These are phyloP conservation scores for Eudyptes chrysolophus DNA, from an alignment of 2,113 vertebrate genomes.

Conservation along the genomic window DNA sequence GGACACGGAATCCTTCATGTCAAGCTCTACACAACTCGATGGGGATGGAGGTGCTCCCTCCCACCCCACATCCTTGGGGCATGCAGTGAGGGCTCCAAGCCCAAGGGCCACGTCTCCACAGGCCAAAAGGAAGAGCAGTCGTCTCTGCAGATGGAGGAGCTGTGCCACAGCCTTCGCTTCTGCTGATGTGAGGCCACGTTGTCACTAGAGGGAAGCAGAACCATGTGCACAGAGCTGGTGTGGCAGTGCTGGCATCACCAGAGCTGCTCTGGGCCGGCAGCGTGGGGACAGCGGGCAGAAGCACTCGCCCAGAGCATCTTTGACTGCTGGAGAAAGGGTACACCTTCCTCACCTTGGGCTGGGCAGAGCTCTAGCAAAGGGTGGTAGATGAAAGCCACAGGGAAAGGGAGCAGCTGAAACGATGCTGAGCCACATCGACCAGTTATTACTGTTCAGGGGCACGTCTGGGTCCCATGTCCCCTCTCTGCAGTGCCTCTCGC, in stretches of 20 bases:
- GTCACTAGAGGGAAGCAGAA: constrained; percentile 64
- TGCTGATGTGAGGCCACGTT: not conserved
- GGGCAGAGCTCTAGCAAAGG: not conserved
- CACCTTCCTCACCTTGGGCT: not conserved
- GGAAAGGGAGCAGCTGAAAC: not conserved
- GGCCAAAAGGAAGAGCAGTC: not conserved
- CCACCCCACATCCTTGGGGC: not conserved
- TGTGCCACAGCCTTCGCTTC: not conserved
- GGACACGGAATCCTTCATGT: not conserved
- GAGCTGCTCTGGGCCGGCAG: not conserved
- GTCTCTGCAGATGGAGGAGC: not conserved
- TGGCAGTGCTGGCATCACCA: not conserved
- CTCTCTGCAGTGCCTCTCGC: not conserved
- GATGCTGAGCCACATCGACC: not conserved
- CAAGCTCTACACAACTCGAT: not conserved
- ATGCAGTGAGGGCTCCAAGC: not conserved
- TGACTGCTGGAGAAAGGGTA: not conserved
- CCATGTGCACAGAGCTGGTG: not conserved
- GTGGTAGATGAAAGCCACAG: not conserved
- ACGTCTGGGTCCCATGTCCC: fast-evolving
- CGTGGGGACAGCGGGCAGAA: not conserved
- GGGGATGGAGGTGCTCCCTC: not conserved
- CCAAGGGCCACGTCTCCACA: fast-evolving
- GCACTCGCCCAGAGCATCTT: not conserved
- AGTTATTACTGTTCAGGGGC: not conserved